These are phyloP conservation scores for Trichonephila clavata DNA, from an alignment of 1,140 invertebrate species.

Conservation along the genomic window DNA sequence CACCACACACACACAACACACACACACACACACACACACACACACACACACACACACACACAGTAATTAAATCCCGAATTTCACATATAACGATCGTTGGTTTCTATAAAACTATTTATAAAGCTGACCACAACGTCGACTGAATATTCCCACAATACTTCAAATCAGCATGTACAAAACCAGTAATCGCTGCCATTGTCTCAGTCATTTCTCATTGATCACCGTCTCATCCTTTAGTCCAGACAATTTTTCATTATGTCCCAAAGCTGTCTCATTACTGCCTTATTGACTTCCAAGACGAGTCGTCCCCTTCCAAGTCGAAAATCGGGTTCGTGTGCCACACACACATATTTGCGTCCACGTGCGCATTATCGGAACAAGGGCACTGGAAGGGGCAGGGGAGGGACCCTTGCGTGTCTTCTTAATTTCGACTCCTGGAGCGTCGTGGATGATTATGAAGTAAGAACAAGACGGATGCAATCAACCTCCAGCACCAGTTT, in stretches of 20 bases:
- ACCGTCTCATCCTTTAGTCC: not conserved
- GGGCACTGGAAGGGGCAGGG: not conserved
- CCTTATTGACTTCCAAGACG: not conserved
- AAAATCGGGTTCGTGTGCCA: conserved; percentile 13
- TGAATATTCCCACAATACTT: too few relatives aligned
- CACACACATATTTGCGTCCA: conserved; percentile 14
- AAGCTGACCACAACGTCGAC: too few relatives aligned
- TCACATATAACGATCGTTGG: too few relatives aligned
- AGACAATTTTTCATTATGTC: not conserved
- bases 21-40: too few relatives aligned
- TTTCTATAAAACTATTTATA: too few relatives aligned
- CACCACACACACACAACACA: too few relatives aligned
- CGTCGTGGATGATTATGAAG: conserved; percentile 28
- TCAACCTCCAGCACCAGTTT: conserved; percentile 14
- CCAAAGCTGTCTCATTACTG: not conserved
- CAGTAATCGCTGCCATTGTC: not conserved
- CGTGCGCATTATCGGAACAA: conserved; percentile 48
- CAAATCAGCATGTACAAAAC: not conserved
- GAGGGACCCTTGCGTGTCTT: conserved; percentile 22
- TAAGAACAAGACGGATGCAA: conserved; percentile 33
- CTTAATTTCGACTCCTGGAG: conserved; percentile 52
- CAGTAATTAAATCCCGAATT: too few relatives aligned
- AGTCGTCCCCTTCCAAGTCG: not conserved
- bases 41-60: too few relatives aligned
- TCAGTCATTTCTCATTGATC: not conserved